Evolutionary conservation across 2,888 invertebrate genomes (phyloP), one percentile per base, ranked within the genome.

Genomic region (Uropetala carovei): DNA sequence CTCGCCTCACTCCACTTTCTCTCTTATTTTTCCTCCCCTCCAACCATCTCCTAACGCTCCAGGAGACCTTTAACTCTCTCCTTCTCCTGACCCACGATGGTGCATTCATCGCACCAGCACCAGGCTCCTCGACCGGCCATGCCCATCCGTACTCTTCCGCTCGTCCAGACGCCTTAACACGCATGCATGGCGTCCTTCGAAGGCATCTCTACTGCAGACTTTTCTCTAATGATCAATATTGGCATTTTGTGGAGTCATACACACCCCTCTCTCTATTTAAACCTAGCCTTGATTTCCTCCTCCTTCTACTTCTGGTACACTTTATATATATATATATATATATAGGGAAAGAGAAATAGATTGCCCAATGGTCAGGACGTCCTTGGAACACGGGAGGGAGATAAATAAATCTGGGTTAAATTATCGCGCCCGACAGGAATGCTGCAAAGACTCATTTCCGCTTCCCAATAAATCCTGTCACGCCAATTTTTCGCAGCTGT

Each of bases 341-440:
- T 43, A 43, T 43, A 43, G 43, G 43, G 43, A 43, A 5, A 43
- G 43, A 43, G 43, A 43, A 43, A 43, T 43, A 9, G 18, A 68
- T 68, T 68, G 68, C 68, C 68, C 68, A 68, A 68, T 68, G n/a
- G 22, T 68, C 68, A 10, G 68, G 68, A 68, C 22, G 68, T 68
- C 68, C 68, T 68, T 68, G 68, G 68, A 68, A 43, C 43, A 43
- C 43, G 43, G 43, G 68, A 68, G 18, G 9, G 68, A 68, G 68
- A 11, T 68, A 68, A 68, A 68, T 68, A 68, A n/a, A 22, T n/a
- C 18, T n/a, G 18, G 18, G 68, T n/a, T 68, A 68, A 68, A 68
- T 68, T 68, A 7, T 22, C n/a, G 68, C 13, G 68, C 22, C 22
- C 10, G 9, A 9, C n/a, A 68, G 68, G 68, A 22, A 68, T 68